These are phyloP conservation scores for Cepaea nemoralis DNA, from an alignment of 1,140 invertebrate species.

Conservation along the genomic window DNA sequence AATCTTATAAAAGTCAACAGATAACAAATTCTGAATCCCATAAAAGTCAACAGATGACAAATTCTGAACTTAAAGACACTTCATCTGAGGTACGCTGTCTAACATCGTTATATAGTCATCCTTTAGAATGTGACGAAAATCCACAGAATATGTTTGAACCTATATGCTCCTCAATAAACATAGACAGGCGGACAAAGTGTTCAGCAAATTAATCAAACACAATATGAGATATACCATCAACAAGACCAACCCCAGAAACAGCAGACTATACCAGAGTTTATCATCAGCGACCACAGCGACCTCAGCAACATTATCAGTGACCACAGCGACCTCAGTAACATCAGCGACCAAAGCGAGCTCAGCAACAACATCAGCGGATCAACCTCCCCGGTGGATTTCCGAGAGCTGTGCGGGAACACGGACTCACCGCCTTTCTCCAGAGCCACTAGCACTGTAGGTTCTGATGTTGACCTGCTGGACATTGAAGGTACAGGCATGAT, in stretches of 20 bases:
- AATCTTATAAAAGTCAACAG: background rate
- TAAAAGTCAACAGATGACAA: too few species aligned
- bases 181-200: background rate
- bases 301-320: conserved; percentile 21
- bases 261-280: conserved; percentile 6
- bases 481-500: background rate
- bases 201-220: background rate
- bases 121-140: too few species aligned
- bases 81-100: background rate
- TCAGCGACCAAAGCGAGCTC: conserved; percentile 24
- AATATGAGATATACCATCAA: background rate
- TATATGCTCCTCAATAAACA: background rate
- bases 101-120: too few species aligned
- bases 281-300: conserved; percentile 33
- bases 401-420: background rate
- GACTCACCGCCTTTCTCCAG: background rate
- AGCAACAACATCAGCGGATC: background rate
- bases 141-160: too few species aligned
- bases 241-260: background rate
- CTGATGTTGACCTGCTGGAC: background rate
- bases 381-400: background rate
- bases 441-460: background rate
- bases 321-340: conserved; percentile 12
- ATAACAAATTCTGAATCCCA: background rate
- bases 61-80: background rate